A percentile compares a stretch with the other conserved stretches of the same genome.
Evolutionary conservation across 2,113 vertebrate genomes (phyloP).

Genomic region (Scomber japonicus): DNA sequence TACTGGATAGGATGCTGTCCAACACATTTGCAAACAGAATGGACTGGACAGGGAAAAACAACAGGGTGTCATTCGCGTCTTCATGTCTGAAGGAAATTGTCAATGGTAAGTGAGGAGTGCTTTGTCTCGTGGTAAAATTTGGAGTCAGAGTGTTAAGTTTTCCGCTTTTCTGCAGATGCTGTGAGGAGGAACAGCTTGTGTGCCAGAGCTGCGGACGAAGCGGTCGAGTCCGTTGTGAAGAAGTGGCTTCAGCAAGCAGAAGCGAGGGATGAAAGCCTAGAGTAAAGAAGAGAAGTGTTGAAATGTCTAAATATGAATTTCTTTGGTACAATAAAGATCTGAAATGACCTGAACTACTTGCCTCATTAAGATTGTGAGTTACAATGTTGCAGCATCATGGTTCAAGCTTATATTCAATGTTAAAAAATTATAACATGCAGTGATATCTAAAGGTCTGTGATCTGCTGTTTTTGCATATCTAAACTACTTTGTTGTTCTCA

Average conservation of each 20-base stretch:
- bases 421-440: too few species aligned
- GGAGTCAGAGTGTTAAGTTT: neutral
- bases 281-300: neutral
- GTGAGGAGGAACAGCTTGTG: neutral
- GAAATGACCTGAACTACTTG: too few species aligned
- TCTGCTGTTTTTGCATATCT: too few species aligned
- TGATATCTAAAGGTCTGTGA: too few species aligned
- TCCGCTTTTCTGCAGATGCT: neutral
- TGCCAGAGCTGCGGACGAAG: neutral
- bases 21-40: slow-evolving; percentile 11
- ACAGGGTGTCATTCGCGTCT: neutral
- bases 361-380: too few species aligned
- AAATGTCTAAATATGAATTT: too few species aligned
- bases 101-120: neutral
- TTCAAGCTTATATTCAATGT: too few species aligned
- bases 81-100: neutral
- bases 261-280: neutral
- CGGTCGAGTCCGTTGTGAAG: neutral
- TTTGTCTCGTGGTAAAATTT: too few species aligned
- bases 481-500: neutral
- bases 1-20: slow-evolving; percentile 11
- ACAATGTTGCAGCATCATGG: too few species aligned
- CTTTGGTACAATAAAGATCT: too few species aligned
- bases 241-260: neutral
- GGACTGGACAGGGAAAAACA: slow-evolving; percentile 11